Evolutionary conservation across 2,888 invertebrate genomes (phyloP).

Genomic region (Amphiduros pacificus): DNA sequence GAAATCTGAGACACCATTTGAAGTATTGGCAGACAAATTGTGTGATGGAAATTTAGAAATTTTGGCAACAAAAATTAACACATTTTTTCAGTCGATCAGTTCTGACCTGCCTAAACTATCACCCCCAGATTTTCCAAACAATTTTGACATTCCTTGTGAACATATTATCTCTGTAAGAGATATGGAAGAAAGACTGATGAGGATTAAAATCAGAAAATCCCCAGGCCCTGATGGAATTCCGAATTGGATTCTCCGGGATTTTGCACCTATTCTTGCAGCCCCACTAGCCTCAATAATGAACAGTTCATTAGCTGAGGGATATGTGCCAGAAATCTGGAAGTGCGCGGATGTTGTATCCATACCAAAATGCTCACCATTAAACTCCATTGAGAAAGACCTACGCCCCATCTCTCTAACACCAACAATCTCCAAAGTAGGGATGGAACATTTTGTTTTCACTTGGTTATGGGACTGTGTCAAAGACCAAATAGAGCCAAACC

Average conservation of each 20-base stretch:
- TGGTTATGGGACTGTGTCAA: not conserved
- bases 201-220: not conserved
- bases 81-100: not conserved
- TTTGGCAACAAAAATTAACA: not conserved
- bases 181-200: too few relatives aligned
- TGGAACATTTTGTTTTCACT: not conserved
- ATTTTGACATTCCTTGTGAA: too few relatives aligned
- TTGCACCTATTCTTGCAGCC: not conserved
- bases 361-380: not conserved
- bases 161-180: too few relatives aligned
- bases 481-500: not conserved
- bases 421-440: not conserved
- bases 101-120: too few relatives aligned
- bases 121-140: too few relatives aligned
- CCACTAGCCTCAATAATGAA: not conserved
- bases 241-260: not conserved
- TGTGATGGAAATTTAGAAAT: not conserved
- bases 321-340: not conserved
- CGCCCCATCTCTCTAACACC: not conserved
- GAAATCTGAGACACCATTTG: too few relatives aligned
- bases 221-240: not conserved
- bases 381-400: not conserved
- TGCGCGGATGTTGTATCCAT: not conserved
- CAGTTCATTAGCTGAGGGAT: not conserved
- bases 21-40: not conserved